Percentiles rank a stretch among this genome's conserved stretches.
These are phyloP conservation scores for Leucosticte australis DNA, from an alignment of 2,113 vertebrate genomes.

Conservation along the genomic window DNA sequence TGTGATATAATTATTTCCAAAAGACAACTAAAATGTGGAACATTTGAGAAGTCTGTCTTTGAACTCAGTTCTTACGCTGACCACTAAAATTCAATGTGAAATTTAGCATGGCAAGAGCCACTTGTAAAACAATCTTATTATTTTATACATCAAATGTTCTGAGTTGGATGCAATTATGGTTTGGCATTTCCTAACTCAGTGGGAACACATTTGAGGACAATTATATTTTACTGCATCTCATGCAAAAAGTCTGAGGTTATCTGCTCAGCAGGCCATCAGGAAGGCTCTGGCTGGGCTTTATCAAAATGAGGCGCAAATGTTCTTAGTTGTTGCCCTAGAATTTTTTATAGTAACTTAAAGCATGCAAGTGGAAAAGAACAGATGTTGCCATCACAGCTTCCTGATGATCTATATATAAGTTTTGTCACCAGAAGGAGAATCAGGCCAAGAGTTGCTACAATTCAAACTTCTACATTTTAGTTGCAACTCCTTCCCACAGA, in stretches of 20 bases:
- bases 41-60: not conserved
- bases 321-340: not conserved
- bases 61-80: not conserved
- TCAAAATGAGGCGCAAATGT: conserved; percentile 11
- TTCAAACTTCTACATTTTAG: not conserved
- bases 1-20: conserved; percentile 1
- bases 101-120: conserved; percentile 56
- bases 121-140: conserved; percentile 20
- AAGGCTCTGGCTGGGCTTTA: not conserved
- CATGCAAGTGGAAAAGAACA: not conserved
- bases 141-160: conserved; percentile 47
- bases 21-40: conserved; percentile 35
- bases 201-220: not conserved
- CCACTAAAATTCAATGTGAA: conserved; percentile 38
- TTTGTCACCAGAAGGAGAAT: not conserved
- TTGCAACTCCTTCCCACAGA: not conserved
- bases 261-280: conserved; percentile 22
- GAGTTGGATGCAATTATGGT: conserved; percentile 45
- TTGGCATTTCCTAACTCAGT: conserved; percentile 38
- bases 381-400: not conserved
- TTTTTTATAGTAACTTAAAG: not conserved
- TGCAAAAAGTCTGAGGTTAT: conserved; percentile 37
- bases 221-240: conserved; percentile 47
- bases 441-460: not conserved
- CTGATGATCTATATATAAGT: not conserved